A percentile compares a stretch with the other conserved stretches of the same genome.
Conservation (phyloP, 2,113 vertebrate species). For the Rhinolophus sinicus region DNA sequence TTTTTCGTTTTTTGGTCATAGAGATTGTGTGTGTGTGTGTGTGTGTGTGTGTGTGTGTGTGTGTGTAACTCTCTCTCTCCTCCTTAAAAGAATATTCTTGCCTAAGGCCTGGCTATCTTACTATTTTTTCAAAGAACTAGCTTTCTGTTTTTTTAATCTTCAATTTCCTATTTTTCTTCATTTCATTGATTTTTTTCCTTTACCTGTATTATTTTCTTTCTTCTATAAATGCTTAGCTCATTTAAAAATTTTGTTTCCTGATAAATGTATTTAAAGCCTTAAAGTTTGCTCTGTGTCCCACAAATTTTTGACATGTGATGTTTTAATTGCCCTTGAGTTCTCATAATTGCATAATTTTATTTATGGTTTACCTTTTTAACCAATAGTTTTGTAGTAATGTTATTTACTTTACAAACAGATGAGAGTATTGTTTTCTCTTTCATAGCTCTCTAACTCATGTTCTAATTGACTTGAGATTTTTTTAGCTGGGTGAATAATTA, state of each 20-base stretch:
- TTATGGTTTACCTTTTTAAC: conserved; percentile 3
- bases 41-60: not conserved
- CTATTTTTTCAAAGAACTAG: not conserved
- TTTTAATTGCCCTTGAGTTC: conserved; percentile 8
- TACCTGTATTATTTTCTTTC: conserved; percentile 1
- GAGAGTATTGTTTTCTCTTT: not conserved
- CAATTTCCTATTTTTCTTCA: not conserved
- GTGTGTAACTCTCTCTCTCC: not conserved
- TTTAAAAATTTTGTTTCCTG: not conserved
- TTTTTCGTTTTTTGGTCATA: not conserved
- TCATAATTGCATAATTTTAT: conserved; percentile 35
- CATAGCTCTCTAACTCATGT: not conserved
- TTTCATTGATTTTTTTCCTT: conserved; percentile 13
- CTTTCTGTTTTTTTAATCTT: not conserved
- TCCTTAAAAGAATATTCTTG: not conserved
- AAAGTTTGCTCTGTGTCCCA: not conserved
- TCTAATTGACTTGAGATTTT: not conserved
- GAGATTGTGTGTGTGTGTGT: not conserved
- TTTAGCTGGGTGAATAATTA: not conserved
- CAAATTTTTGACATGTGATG: not conserved
- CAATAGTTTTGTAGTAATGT: not conserved
- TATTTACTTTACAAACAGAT: not conserved
- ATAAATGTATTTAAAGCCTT: not conserved
- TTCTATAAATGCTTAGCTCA: not conserved
- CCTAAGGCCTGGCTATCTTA: not conserved